phyloP scores from a whole-genome alignment of 2,888 invertebrate genomes.

The Busseola fusca region DNA sequence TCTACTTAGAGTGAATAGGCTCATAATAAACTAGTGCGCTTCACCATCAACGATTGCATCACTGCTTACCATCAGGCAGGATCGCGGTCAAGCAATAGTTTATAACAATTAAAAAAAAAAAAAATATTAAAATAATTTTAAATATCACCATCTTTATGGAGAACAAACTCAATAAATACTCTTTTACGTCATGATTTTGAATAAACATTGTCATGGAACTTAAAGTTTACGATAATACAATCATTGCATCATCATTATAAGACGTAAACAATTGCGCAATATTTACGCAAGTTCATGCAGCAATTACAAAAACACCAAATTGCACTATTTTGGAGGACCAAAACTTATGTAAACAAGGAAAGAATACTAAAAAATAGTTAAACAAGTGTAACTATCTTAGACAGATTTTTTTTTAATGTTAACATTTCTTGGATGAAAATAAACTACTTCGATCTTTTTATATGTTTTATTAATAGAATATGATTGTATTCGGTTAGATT shows the following conservation, averaged over 20 bases:
- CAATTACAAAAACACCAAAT: neutral
- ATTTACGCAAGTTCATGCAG: constrained; percentile 1
- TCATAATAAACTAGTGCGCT: too few species aligned
- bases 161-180: neutral
- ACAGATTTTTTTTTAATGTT: neutral
- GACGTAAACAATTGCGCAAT: constrained; percentile 47
- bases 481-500: neutral
- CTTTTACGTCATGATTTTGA: neutral
- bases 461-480: neutral
- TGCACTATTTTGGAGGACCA: neutral
- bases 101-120: too few species aligned
- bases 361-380: neutral
- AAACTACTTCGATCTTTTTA: neutral
- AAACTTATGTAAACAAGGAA: neutral
- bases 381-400: neutral
- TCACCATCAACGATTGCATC: too few species aligned
- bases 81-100: too few species aligned
- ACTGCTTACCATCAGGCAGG: too few species aligned
- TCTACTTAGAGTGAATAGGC: too few species aligned
- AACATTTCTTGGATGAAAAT: neutral
- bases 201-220: neutral
- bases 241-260: constrained; percentile 44
- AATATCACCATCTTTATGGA: neutral
- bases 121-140: too few species aligned
- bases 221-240: neutral